Evolutionary conservation across 2,797 vertebrate genomes (phyloP).

Genomic region (Pseudochromis fuscus): DNA sequence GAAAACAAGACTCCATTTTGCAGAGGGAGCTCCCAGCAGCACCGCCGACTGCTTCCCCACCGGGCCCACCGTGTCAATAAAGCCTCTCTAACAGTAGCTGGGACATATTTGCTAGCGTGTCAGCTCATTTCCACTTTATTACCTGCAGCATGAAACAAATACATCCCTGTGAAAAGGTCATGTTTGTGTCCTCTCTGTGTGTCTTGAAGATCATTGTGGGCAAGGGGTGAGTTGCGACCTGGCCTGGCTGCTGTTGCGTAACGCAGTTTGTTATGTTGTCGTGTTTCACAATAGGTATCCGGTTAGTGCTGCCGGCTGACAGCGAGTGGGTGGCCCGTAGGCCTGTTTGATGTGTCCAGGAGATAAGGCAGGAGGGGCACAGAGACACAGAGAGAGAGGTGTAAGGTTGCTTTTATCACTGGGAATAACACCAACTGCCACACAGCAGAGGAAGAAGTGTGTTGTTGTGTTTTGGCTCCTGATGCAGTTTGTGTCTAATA

Average conservation of each 20-base stretch:
- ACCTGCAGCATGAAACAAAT: conserved; percentile 4
- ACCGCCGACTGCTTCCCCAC: conserved; percentile 36
- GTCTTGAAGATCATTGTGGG: conserved; percentile 49
- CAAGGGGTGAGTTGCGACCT: conserved; percentile 49
- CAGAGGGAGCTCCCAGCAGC: conserved; percentile 51
- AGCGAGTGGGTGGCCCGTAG: conserved; percentile 63
- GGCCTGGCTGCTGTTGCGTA: conserved; percentile 50
- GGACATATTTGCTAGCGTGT: conserved; percentile 23
- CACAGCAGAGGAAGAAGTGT: conserved; percentile 33
- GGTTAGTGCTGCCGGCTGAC: conserved; percentile 60
- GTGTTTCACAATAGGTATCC: conserved; percentile 74
- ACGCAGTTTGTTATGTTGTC: conserved; percentile 69
- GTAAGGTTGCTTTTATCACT: conserved; percentile 70
- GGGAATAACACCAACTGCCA: conserved; percentile 51
- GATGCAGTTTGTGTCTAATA: conserved; percentile 40
- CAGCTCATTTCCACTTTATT: conserved; percentile 8
- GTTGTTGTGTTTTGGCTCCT: conserved; percentile 57
- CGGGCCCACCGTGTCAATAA: conserved; percentile 50
- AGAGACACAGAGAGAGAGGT: no score
- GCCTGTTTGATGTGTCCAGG: conserved; percentile 66
- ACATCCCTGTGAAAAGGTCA: conserved; percentile 41
- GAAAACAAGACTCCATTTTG: conserved; percentile 79
- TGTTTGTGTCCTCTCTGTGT: conserved; percentile 33
- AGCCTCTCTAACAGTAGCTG: conserved; percentile 32
- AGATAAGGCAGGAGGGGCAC: conserved; percentile 65